These are phyloP conservation scores for Perodicticus potto DNA, from an alignment of 2,797 vertebrate species.

Conservation along the genomic window DNA sequence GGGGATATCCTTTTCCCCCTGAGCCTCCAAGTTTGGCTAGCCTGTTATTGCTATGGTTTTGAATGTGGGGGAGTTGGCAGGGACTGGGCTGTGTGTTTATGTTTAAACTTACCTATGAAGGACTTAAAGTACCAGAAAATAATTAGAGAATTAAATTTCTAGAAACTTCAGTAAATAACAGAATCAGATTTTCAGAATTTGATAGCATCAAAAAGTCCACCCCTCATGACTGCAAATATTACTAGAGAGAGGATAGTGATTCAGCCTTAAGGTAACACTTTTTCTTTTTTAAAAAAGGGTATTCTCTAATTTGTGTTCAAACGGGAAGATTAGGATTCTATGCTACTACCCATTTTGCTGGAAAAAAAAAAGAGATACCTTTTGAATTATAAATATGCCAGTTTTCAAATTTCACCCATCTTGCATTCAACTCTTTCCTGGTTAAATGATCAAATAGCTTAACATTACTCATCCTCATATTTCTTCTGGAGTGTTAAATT, in stretches of 20 bases:
- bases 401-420: slow-evolving; percentile 20
- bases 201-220: neutral
- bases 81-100: neutral
- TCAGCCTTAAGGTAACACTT: neutral
- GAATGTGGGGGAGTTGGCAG: neutral
- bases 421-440: neutral
- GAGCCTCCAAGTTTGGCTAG: neutral
- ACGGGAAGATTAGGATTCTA: neutral
- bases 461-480: neutral
- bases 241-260: neutral
- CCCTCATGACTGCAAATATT: neutral
- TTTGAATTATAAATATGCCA: neutral
- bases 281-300: no score
- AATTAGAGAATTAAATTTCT: neutral
- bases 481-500: neutral
- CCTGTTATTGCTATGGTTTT: neutral
- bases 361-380: neutral
- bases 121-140: neutral
- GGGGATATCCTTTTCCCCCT: neutral
- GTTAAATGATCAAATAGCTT: neutral
- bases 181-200: neutral
- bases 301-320: neutral
- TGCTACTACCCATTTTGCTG: neutral
- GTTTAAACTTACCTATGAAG: slow-evolving; percentile 13
- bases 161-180: neutral